These are phyloP conservation scores for Parochlus steinenii DNA, from an alignment of 2,888 invertebrate species.

Conservation along the genomic window DNA sequence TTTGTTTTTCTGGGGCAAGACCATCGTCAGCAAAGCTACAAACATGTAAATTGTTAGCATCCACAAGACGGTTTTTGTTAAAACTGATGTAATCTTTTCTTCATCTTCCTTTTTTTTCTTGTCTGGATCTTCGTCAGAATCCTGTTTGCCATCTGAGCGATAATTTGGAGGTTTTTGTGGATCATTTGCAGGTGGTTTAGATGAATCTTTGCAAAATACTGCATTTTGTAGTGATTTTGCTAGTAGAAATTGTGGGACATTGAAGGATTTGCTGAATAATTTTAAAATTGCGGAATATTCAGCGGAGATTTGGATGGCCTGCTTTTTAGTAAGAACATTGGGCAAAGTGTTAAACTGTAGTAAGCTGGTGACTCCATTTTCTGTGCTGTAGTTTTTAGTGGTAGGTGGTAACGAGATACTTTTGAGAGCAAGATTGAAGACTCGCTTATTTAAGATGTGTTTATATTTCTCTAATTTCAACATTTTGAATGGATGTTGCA, in stretches of 20 bases:
- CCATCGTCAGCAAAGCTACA: constrained; percentile 50
- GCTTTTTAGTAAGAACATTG: no score
- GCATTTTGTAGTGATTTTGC: not conserved
- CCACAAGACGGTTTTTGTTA: constrained; percentile 67
- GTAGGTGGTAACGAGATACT: constrained; percentile 1
- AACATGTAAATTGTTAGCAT: constrained; percentile 59
- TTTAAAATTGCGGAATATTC: constrained; percentile 10
- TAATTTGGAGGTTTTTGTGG: constrained; percentile 1
- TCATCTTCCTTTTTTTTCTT: constrained; percentile 44
- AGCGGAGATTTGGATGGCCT: no score
- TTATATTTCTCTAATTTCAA: constrained; percentile 9
- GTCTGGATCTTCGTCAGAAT: constrained; percentile 20
- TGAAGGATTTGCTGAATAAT: constrained; percentile 4
- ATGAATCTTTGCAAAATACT: not conserved
- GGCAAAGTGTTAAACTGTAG: no score
- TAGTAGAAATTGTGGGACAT: constrained; percentile 3
- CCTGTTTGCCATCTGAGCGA: constrained; percentile 7
- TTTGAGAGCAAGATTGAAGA: constrained; percentile 6
- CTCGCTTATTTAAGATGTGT: constrained; percentile 6
- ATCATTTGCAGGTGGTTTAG: no score
- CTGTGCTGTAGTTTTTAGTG: no score
- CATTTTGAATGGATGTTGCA: constrained; percentile 5
- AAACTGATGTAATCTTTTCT: constrained; percentile 49
- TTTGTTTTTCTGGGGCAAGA: constrained; percentile 53
- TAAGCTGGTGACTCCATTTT: no score